Evolutionary conservation across 2,888 invertebrate genomes (phyloP), one percentile per base, ranked within the genome.

Genomic region (Aplocera efformata): DNA sequence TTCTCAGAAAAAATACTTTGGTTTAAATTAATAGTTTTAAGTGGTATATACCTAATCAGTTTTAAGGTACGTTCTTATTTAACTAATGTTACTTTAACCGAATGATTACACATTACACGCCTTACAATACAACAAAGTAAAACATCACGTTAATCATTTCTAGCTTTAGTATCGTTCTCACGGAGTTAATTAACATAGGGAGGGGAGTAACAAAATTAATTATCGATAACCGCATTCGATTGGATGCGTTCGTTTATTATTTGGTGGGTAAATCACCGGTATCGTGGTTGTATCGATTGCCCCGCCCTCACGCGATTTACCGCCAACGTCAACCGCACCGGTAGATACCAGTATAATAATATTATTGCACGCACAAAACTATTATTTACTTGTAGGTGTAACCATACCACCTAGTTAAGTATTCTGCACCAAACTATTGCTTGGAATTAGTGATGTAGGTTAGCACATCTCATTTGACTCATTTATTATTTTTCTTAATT

Each of bases 241-340:
- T 72, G 63, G 68, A 74, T 63, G 67, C 54, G 54, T 64, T 55
- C 60, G 60, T 72, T 72, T 69, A 67, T 72, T 73, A 77, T 78
- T 80, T 71, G 73, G 76, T 79, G 70, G 79, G 81, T 81, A 82
- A 80, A 80, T 82, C 82, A 80, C 76, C 49, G 52, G 58, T 71
- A 70, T 72, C 64, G 52, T 32, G 56, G 50, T 45, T 48, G 60
- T 63, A 69, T 67, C 66, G 58, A 69, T 69, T 65, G 64, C 62
- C 47, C 48, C 53, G 53, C 53, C 53, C 48, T 58, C 57, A 50
- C 65, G 64, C 69, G 70, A 67, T 72, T 72, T 67, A 74, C 63
- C 58, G 60, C 62, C 68, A 72, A 65, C 74, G 72, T 76, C 79
- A 79, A 77, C 72, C 71, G 60, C 61, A 59, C 57, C 53, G 60